These are phyloP conservation scores for Caracal caracal DNA, from an alignment of 2,113 vertebrate species.

Conservation along the genomic window DNA sequence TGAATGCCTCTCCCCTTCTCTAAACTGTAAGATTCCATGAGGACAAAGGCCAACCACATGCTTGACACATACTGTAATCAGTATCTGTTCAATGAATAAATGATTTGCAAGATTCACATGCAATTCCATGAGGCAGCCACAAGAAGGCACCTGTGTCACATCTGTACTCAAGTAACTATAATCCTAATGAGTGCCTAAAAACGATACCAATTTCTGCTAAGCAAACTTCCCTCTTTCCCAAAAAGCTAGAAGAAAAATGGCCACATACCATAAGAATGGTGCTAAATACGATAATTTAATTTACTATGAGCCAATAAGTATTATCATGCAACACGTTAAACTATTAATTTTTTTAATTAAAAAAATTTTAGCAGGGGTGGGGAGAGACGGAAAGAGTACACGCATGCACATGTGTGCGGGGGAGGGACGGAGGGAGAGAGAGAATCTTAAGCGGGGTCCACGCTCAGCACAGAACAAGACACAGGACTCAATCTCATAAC, in stretches of 20 bases:
- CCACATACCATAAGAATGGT: neutral
- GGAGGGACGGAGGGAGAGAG: too few relatives aligned
- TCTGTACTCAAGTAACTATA: neutral
- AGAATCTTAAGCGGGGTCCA: neutral
- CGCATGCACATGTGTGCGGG: too few relatives aligned
- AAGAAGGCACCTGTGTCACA: conserved; percentile 45
- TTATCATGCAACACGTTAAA: conserved; percentile 26
- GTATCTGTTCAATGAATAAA: neutral
- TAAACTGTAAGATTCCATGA: neutral
- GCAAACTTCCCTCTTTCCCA: neutral
- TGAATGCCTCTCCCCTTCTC: neutral
- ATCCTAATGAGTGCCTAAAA: neutral
- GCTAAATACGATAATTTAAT: neutral
- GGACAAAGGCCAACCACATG: neutral
- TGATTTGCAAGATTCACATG: neutral
- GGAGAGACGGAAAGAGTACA: too few relatives aligned
- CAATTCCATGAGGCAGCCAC: conserved; percentile 35
- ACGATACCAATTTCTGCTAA: neutral
- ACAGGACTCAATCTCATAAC: too few relatives aligned
- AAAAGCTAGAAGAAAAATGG: neutral
- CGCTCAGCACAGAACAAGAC: neutral
- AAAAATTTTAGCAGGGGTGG: too few relatives aligned
- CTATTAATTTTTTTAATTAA: neutral
- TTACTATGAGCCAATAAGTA: neutral
- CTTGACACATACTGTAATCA: neutral